Conservation (phyloP, 2,797 vertebrate genomes). For the Micromesistius poutassou region DNA sequence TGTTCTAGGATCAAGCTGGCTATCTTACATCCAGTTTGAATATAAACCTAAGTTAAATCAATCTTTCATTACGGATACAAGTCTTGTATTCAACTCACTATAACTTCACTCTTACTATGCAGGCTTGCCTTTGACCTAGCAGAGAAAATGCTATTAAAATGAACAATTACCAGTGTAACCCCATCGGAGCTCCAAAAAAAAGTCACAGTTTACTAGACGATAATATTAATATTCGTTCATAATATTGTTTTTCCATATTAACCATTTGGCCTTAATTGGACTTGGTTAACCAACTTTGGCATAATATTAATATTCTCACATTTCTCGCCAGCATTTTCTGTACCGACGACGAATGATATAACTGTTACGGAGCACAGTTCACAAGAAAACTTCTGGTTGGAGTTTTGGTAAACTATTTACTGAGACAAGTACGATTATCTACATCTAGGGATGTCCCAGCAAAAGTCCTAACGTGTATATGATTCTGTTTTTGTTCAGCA, state of each 20-base stretch:
- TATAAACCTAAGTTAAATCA: too few species aligned
- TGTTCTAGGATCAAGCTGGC: too few species aligned
- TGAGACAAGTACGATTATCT: neutral
- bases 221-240: neutral
- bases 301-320: too few species aligned
- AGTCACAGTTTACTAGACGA: neutral
- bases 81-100: slow-evolving; percentile 22
- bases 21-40: too few species aligned
- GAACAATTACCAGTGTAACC: neutral
- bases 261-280: too few species aligned
- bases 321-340: neutral
- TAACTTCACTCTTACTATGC: slow-evolving; percentile 10
- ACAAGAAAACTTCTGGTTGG: too few species aligned
- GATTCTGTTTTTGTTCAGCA: neutral
- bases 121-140: neutral
- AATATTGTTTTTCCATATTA: too few species aligned
- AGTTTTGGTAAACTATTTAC: neutral
- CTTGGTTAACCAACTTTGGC: too few species aligned
- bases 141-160: neutral
- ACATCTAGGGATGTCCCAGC: neutral
- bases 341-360: neutral
- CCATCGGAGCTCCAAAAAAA: neutral
- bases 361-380: neutral
- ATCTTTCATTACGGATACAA: slow-evolving; percentile 5
- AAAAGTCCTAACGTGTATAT: neutral